Conservation (phyloP, 2,888 invertebrate genomes). For the Kuschelorhynchus macadamiae region DNA sequence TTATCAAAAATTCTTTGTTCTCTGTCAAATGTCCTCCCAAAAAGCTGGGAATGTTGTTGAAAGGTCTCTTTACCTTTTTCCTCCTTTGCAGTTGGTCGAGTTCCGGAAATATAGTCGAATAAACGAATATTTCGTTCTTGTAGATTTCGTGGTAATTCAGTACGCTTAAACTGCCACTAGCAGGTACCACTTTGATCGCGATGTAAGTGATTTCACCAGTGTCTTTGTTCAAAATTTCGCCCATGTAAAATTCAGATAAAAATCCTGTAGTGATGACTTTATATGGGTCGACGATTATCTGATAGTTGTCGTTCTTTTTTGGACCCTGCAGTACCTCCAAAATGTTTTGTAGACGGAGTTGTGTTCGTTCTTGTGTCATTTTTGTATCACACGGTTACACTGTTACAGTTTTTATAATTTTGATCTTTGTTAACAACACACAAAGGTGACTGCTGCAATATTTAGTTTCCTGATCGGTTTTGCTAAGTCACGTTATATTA, state of each 20-base stretch:
- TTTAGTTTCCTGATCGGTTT: too few species aligned
- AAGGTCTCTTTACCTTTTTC: background rate
- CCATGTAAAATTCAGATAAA: conserved; percentile 26
- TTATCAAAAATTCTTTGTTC: conserved; percentile 24
- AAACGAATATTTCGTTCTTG: conserved; percentile 30
- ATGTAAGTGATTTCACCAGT: conserved; percentile 27
- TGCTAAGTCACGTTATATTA: too few species aligned
- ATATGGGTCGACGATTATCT: background rate
- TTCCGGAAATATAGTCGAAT: conserved; percentile 19
- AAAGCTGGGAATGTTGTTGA: conserved; percentile 22
- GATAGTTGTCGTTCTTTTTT: background rate
- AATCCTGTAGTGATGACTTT: conserved; percentile 11
- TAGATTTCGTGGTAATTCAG: conserved; percentile 2
- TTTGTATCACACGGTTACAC: too few species aligned
- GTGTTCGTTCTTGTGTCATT: too few species aligned
- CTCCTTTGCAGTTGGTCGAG: conserved; percentile 22
- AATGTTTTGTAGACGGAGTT: too few species aligned
- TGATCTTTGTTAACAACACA: too few species aligned
- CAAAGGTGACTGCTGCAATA: too few species aligned
- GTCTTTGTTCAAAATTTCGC: conserved; percentile 25
- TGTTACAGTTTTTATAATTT: too few species aligned
- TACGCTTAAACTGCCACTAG: background rate
- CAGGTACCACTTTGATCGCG: conserved; percentile 26
- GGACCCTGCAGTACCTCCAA: too few species aligned
- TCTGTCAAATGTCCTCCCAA: conserved; percentile 10